These are phyloP conservation scores for Nephrotoma guestfalica DNA, from an alignment of 2,888 invertebrate species.

Conservation along the genomic window DNA sequence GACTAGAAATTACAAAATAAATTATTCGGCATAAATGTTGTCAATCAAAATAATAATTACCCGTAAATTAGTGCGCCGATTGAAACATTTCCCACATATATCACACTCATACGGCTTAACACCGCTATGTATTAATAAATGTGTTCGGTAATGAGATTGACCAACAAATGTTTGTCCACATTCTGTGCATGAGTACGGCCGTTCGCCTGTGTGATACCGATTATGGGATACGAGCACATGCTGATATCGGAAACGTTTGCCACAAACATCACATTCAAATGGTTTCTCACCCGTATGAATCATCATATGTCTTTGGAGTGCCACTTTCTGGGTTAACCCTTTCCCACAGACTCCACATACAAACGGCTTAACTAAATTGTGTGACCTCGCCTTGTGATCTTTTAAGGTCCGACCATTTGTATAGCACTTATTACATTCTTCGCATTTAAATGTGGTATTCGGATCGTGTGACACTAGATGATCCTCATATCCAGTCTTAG, in stretches of 20 bases:
- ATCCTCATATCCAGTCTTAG: constrained; percentile 28
- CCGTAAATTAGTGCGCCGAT: constrained; percentile 17
- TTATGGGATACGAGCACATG: constrained; percentile 28
- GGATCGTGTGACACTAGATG: constrained; percentile 26
- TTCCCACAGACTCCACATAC: constrained; percentile 28
- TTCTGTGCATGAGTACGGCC: constrained; percentile 23
- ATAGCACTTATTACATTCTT: constrained; percentile 25
- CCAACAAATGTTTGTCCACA: constrained; percentile 27
- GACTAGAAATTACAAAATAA: constrained; percentile 4
- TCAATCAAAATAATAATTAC: neutral
- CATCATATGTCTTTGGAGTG: constrained; percentile 19
- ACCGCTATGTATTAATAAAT: constrained; percentile 24
- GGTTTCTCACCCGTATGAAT: constrained; percentile 32
- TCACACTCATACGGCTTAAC: constrained; percentile 17
- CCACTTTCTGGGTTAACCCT: constrained; percentile 29
- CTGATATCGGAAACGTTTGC: constrained; percentile 26
- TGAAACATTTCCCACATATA: constrained; percentile 14
- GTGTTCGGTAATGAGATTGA: constrained; percentile 26
- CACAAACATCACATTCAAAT: constrained; percentile 24
- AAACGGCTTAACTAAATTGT: constrained; percentile 27
- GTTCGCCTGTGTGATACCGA: constrained; percentile 26
- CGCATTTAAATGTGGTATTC: constrained; percentile 27
- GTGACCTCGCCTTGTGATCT: constrained; percentile 17
- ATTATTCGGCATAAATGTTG: neutral
- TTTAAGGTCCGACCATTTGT: neutral